Percentiles rank a stretch among this genome's conserved stretches.
phyloP scores from a whole-genome alignment of 1,140 invertebrate genomes.

The Bombus picipes region DNA sequence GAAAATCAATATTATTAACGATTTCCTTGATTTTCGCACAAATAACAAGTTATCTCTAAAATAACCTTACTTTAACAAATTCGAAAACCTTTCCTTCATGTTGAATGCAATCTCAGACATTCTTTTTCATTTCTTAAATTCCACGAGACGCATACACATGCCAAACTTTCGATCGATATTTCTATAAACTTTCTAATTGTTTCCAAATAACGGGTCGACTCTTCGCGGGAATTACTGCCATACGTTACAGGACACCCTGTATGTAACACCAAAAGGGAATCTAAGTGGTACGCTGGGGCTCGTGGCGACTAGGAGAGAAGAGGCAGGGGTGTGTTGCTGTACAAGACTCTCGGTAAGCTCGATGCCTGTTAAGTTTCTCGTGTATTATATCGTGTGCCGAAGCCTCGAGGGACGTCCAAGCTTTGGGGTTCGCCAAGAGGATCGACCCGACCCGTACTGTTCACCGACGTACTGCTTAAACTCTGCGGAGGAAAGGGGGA shows the following conservation, averaged over 20 bases:
- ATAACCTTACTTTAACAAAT: too few relatives aligned
- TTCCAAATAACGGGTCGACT: not conserved
- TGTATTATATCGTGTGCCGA: constrained; percentile 58
- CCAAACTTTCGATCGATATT: too few relatives aligned
- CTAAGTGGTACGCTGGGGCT: not conserved
- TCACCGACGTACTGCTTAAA: constrained; percentile 54
- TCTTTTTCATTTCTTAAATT: too few relatives aligned
- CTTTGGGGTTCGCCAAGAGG: constrained; percentile 60
- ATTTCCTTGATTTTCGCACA: too few relatives aligned
- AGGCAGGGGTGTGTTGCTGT: constrained; percentile 40
- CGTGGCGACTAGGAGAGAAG: not conserved
- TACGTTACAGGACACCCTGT: not conserved
- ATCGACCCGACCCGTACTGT: constrained; percentile 54
- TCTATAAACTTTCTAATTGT: not conserved
- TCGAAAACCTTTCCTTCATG: too few relatives aligned
- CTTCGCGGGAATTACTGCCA: not conserved
- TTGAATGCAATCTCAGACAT: too few relatives aligned
- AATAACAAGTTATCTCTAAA: too few relatives aligned
- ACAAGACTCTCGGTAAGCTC: constrained; percentile 58
- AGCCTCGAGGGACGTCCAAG: constrained; percentile 55
- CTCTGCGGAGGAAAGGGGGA: not conserved
- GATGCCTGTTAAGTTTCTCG: constrained; percentile 69
- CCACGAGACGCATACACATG: too few relatives aligned
- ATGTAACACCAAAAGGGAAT: not conserved
- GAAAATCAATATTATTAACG: too few relatives aligned